Evolutionary conservation across 2,113 vertebrate species (phyloP).

Genomic region (Rattus norvegicus): DNA sequence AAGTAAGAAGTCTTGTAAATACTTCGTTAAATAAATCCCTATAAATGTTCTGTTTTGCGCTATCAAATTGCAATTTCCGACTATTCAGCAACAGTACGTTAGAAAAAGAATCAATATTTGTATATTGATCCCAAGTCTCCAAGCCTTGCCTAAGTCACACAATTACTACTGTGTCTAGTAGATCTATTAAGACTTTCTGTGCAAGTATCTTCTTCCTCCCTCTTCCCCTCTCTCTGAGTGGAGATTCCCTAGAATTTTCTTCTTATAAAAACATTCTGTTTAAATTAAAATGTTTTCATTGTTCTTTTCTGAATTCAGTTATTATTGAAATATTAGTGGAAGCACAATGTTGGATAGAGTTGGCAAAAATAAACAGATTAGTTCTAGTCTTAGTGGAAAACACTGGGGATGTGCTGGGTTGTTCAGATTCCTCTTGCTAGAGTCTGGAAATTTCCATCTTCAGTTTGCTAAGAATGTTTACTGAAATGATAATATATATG

Average conservation of each 20-base stretch:
- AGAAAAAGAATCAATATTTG: not conserved
- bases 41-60: not conserved
- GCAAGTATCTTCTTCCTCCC: not conserved
- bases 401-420: not conserved
- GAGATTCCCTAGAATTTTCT: conserved; percentile 11
- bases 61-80: not conserved
- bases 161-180: not conserved
- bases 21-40: not conserved
- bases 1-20: not conserved
- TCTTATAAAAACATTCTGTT: not conserved
- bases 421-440: not conserved
- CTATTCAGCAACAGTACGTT: not conserved
- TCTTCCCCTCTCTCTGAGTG: not conserved
- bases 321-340: not conserved
- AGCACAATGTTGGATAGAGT: not conserved
- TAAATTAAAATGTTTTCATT: conserved; percentile 30
- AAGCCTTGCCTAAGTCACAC: not conserved
- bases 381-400: not conserved
- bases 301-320: not conserved
- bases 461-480: not conserved
- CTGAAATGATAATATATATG: not conserved
- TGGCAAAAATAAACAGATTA: not conserved
- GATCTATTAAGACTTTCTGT: not conserved
- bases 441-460: not conserved
- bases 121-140: not conserved